Evolutionary conservation across 2,797 vertebrate genomes (phyloP), one percentile per base, ranked within the genome.

Genomic region (Danio kyathit): DNA sequence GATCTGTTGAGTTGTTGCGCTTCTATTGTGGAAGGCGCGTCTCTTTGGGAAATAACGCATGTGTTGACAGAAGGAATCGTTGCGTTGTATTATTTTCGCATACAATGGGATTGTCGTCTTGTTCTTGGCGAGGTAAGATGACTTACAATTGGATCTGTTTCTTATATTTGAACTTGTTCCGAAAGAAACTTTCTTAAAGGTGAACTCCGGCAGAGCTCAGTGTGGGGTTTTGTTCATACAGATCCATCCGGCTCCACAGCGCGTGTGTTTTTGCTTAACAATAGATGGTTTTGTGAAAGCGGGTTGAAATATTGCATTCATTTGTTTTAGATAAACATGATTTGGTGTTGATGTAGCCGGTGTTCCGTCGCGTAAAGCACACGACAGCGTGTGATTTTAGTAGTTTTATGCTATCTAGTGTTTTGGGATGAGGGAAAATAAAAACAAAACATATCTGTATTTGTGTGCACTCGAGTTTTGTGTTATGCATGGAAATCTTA

Each of bases 1-100:
- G 76, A 8, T 67, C 57, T 73, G 76, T 54, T 10, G 80, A 82
- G 80, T 79, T 66, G 72, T 79, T 63, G 80, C 60, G 57, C 83
- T 59, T 56, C 70, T 66, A 16, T 61, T 67, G 76, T 75, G 71
- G 64, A 69, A 54, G 76, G 21, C 40, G 57, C 40, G 56, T 75
- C 51, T 57, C 29, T 69, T 60, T 63, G 65, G 76, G 77, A 79
- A 79, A 63, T 74, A 74, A 69, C 71, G 70, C 49, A 38, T 61
- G 46, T 19, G 5, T 70, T 40, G 64, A 74, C 72, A 7, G 54
- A 38, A 64, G 64, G 71, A 56, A 43, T 74, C 69, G 57, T 61
- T 61, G 21, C 54, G 6, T 66, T 17, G 19, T 12, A 17, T 64
- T 7, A n/a, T 80, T 57, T 75, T 21, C 60, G 41, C 74, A 41